Percentiles rank a stretch among this genome's conserved stretches.
phyloP scores from a whole-genome alignment of 2,888 invertebrate species.

The Tigriopus californicus region DNA sequence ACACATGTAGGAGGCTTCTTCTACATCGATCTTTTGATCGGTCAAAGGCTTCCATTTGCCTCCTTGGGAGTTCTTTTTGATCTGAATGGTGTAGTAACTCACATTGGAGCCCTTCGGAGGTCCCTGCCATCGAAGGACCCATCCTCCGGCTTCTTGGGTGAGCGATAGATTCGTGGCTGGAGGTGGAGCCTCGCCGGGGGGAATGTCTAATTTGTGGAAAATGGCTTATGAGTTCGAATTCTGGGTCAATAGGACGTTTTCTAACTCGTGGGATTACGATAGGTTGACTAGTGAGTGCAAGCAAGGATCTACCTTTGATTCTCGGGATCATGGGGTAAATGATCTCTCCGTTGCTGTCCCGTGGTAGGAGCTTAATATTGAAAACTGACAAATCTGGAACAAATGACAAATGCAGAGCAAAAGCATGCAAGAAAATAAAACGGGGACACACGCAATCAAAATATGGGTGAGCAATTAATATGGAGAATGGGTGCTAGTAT shows the following conservation, averaged over 20 bases:
- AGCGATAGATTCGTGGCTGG: slow-evolving; percentile 53
- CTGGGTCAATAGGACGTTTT: too few relatives aligned
- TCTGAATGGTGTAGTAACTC: slow-evolving; percentile 76
- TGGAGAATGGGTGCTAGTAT: not conserved
- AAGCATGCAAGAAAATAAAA: not conserved
- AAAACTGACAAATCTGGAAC: slow-evolving; percentile 6
- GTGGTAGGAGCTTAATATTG: not conserved
- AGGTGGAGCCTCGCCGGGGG: slow-evolving; percentile 6
- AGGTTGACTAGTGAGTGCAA: not conserved
- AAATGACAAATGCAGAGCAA: not conserved
- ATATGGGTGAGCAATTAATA: not conserved
- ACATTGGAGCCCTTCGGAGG: slow-evolving; percentile 28
- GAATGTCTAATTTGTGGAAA: too few relatives aligned
- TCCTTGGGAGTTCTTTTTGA: slow-evolving; percentile 52
- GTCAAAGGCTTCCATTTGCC: slow-evolving; percentile 64
- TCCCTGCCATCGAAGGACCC: slow-evolving; percentile 33
- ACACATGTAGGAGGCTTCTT: slow-evolving; percentile 74
- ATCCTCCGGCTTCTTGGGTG: slow-evolving; percentile 69
- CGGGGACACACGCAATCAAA: not conserved
- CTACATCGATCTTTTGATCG: slow-evolving; percentile 62
- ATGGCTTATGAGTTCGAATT: too few relatives aligned
- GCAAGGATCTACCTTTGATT: slow-evolving; percentile 3
- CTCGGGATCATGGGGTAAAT: slow-evolving; percentile 3
- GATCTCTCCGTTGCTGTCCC: not conserved
- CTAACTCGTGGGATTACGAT: too few relatives aligned